Evolutionary conservation across 2,113 vertebrate species (phyloP).

Genomic region (Bettongia penicillata): DNA sequence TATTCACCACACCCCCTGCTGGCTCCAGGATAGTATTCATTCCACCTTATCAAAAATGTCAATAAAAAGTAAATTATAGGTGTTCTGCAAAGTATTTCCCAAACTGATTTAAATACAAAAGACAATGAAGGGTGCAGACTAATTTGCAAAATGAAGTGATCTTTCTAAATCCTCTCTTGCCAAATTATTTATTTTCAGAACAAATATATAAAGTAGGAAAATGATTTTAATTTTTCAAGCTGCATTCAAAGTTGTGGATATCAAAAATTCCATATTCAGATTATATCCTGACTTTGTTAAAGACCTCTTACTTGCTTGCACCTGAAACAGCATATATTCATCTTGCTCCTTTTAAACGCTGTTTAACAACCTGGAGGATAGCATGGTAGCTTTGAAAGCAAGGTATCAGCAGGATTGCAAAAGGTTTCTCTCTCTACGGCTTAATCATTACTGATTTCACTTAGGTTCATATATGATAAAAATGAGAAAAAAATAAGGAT

Average conservation of each 20-base stretch:
- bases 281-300: not conserved
- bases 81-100: conserved; percentile 67
- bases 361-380: not conserved
- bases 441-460: not conserved
- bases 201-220: not conserved
- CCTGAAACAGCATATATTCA: not conserved
- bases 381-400: not conserved
- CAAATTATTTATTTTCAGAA: conserved; percentile 44
- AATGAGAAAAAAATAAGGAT: not conserved
- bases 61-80: conserved; percentile 71
- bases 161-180: conserved; percentile 20
- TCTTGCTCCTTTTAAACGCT: conserved; percentile 1
- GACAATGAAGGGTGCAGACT: conserved; percentile 56
- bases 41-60: conserved; percentile 74
- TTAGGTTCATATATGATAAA: not conserved
- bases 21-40: conserved; percentile 73
- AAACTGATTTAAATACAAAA: conserved; percentile 69
- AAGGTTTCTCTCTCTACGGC: not conserved
- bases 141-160: conserved; percentile 57
- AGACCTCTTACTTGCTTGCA: not conserved
- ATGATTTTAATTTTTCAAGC: not conserved
- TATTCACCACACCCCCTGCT: conserved; percentile 77
- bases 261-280: not conserved
- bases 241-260: not conserved
- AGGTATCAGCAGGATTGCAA: not conserved